Conservation (phyloP, 2,888 invertebrate species). For the Odontocolon sp. region DNA sequence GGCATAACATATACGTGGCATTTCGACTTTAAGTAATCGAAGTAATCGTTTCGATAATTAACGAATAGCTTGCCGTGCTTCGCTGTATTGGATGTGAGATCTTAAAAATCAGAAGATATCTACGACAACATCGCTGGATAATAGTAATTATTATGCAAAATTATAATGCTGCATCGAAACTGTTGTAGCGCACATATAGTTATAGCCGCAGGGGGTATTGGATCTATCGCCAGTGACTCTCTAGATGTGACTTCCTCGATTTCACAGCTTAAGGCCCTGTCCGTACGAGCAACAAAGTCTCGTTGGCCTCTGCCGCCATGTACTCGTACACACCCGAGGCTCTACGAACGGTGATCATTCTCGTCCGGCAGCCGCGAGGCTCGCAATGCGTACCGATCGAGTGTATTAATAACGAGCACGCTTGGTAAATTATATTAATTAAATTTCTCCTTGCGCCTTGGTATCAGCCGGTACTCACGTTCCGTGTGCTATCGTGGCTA, state of each 20-base stretch:
- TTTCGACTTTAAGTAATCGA: constrained; percentile 21
- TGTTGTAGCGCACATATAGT: constrained; percentile 21
- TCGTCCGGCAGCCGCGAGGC: constrained; percentile 43
- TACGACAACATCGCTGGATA: background rate
- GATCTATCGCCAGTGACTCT: constrained; percentile 29
- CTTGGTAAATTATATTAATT: constrained; percentile 71
- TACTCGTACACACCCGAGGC: constrained; percentile 12
- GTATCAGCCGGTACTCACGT: constrained; percentile 65
- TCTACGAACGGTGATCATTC: constrained; percentile 43
- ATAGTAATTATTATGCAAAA: constrained; percentile 55
- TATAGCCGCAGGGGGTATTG: constrained; percentile 20
- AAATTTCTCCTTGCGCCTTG: constrained; percentile 65
- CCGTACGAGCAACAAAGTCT: constrained; percentile 38
- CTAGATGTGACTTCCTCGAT: constrained; percentile 65
- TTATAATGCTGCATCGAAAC: constrained; percentile 24
- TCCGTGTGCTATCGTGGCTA: constrained; percentile 35
- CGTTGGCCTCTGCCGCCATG: constrained; percentile 26
- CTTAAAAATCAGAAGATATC: background rate
- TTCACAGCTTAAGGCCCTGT: constrained; percentile 60
- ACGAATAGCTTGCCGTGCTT: too few relatives aligned
- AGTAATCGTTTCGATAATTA: constrained; percentile 38
- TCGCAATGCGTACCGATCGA: constrained; percentile 61
- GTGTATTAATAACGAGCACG: constrained; percentile 65
- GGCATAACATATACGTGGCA: background rate
- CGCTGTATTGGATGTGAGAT: background rate